Base-by-base conservation (phyloP, 1,140 invertebrate species). In the Harpegnathos saltator region DNA sequence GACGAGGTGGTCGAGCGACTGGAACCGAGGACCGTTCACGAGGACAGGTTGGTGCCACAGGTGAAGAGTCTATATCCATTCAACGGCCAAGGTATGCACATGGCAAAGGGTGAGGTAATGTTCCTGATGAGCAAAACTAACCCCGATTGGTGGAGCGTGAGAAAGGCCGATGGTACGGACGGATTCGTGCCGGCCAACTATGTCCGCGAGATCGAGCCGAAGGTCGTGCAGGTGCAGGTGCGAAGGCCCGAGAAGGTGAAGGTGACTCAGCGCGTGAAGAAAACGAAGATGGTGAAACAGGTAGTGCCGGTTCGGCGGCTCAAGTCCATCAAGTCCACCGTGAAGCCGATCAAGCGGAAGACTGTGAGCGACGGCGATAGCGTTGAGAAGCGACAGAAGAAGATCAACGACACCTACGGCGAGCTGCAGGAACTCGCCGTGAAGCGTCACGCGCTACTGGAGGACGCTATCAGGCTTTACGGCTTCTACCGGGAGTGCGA, bases 121-220 rank as follows among this genome's bases (percentile, higher is more conserved):
- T 97, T 99, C 89, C 94, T 99, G 1, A 95, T 99, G 62, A 98
- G 97, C 89, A 99, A 99, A 94, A 99, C 98, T 0, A 99, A 99
- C 93, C 96, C 97, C 0, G 99, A 99, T 93, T 99, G 99, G 99
- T 99, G 99, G 99, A 98, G 98, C 89, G 97, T 99, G 4, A 95
- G 98, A 15, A 99, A 99, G 94, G 95, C 96, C 0, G 98, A 98
- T 91, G 97, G 98, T 0, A 96, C 96, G 0, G 98, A 99, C 91
- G 99, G 99, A 14, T 99, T 99, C 94, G 98, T 99, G 1, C 99
- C 99, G 0, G 98, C 98, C 0, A 99, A 99, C 94, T 99, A 99
- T 94, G 98, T 99, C 0, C 96, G 97, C 33, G 98, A 99, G 94
- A 96, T 99, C 61, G 98, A 98, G 85, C 97, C 98, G 0, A 97